Evolutionary conservation across 2,888 invertebrate species (phyloP).

Genomic region (Drosophila gaucha): DNA sequence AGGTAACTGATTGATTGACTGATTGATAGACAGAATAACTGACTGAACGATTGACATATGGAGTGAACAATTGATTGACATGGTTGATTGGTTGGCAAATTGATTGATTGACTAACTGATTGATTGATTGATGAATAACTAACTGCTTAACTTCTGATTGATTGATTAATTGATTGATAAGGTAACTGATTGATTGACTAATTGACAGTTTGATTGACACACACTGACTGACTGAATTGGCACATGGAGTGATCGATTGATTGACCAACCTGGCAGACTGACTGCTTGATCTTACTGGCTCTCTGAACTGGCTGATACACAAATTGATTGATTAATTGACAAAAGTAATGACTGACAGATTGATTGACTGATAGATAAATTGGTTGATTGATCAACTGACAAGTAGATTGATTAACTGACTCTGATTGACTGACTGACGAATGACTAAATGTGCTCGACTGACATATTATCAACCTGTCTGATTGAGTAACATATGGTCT

Average conservation of each 20-base stretch:
- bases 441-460: too few species aligned
- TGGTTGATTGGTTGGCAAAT: too few species aligned
- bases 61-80: too few species aligned
- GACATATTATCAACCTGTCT: too few species aligned
- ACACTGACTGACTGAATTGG: too few species aligned
- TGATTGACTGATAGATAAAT: neutral
- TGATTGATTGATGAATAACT: too few species aligned
- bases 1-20: constrained; percentile 1
- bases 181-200: neutral
- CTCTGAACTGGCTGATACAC: neutral
- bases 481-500: too few species aligned
- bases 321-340: neutral
- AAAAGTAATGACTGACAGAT: neutral
- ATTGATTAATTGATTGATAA: too few species aligned
- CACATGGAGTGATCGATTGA: neutral
- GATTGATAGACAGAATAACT: neutral
- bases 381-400: neutral
- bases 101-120: neutral
- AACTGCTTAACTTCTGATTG: too few species aligned
- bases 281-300: neutral
- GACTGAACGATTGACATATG: too few species aligned
- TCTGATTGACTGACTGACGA: neutral
- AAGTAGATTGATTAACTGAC: neutral
- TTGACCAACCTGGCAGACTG: neutral
- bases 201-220: too few species aligned